Conservation (phyloP, 1,140 invertebrate genomes). For the Teleogryllus occipitalis region DNA sequence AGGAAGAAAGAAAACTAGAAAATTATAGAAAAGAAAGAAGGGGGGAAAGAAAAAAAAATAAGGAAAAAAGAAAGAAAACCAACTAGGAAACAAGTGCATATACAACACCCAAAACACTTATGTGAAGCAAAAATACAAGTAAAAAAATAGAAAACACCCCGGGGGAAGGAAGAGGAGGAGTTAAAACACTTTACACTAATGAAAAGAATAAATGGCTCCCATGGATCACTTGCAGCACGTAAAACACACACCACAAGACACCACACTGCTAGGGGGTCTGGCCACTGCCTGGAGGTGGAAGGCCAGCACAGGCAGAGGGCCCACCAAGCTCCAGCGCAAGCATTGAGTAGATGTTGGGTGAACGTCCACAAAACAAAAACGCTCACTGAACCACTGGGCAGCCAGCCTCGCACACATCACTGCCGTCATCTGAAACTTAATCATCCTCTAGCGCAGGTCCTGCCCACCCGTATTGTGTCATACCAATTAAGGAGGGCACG, state of each 20-base stretch:
- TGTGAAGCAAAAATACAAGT: too few relatives aligned
- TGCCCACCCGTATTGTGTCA: not conserved
- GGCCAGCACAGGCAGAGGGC: not conserved
- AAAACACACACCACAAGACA: not conserved
- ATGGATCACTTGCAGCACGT: not conserved
- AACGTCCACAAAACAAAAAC: not conserved
- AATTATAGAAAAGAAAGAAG: too few relatives aligned
- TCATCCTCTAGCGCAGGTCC: not conserved
- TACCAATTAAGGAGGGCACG: not conserved
- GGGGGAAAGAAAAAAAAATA: too few relatives aligned
- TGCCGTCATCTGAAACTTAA: not conserved
- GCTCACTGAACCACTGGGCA: constrained; percentile 2
- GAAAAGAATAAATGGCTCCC: too few relatives aligned
- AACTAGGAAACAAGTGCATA: too few relatives aligned
- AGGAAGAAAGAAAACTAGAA: too few relatives aligned
- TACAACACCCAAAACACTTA: too few relatives aligned
- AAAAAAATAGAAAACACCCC: too few relatives aligned
- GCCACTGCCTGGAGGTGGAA: not conserved
- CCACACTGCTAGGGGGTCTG: not conserved
- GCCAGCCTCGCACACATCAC: not conserved
- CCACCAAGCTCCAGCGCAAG: constrained; percentile 2
- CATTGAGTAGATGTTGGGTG: not conserved
- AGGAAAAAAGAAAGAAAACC: too few relatives aligned
- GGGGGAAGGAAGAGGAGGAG: too few relatives aligned
- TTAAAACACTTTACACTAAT: too few relatives aligned